Base-by-base conservation (phyloP, 1,140 invertebrate species). In the Olivierus martensii region DNA sequence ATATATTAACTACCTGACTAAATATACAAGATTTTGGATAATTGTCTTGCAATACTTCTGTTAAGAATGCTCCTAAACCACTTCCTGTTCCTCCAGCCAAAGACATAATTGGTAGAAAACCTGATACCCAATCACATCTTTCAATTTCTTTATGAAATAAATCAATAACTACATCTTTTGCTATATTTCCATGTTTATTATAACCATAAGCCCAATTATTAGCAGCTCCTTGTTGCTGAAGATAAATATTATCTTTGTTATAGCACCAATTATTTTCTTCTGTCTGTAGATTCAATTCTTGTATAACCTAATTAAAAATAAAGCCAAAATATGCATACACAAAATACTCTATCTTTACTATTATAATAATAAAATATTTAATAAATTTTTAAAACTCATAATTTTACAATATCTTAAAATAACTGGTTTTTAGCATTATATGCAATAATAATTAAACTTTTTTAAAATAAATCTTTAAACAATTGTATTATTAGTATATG, bases 101-200 rank as follows among this genome's bases (percentile, higher is more conserved):
- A 21, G 73, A 93, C 81, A 34, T 66, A 78, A 87, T 71, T 79
- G 89, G 68, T 61, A 75, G 78, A 69, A 92, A 93, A 35, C 76
- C 42, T 59, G 73, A 66, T 5, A 92, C 72, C 63, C 85, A 89
- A 65, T 91, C 88, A 62, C 88, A 91, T 53, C 75, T 75, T 69
- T 92, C 87, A 5, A 83, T 78, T 70, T 92, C 87, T 67, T 88
- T 91, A 21, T 87, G 73, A 1, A 87, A 79, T 12, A 86, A 81
- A 65, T 88, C 84, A 28, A 88, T 66, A 2, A 85, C 83, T 36
- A 78, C 75, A 63, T 89, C 84, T 3, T 83, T 79, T 44, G 87
- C 68, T 54, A 63, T 59, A 14, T 65, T 66, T 9, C 63, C 63
- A 60, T 70, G 66, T 4, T 59, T 46, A 62, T 75, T 75, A 64